Evolutionary conservation across 2,797 vertebrate genomes (phyloP).

Genomic region (Masticophis lateralis): DNA sequence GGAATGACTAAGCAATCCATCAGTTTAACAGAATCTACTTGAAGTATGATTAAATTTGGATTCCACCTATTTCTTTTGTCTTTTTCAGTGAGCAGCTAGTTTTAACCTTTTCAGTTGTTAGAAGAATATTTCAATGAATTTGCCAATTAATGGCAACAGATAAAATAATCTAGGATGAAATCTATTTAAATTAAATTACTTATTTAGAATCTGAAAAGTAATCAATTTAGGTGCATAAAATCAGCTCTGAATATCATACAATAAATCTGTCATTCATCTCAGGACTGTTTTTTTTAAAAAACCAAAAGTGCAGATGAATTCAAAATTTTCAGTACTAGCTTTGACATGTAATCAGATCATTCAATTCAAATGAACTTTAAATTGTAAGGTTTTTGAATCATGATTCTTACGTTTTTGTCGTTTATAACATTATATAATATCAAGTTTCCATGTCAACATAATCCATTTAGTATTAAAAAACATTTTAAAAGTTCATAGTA

Average conservation of each 20-base stretch:
- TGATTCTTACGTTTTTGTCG: conserved; percentile 4
- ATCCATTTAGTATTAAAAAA: conserved; percentile 21
- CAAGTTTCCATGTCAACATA: background rate
- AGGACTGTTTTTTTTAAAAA: conserved; percentile 37
- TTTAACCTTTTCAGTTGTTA: conserved; percentile 59
- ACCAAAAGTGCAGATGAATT: conserved; percentile 4
- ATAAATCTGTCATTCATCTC: conserved; percentile 43
- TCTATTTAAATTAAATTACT: conserved; percentile 68
- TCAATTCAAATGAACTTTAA: conserved; percentile 29
- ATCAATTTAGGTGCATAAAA: conserved; percentile 49
- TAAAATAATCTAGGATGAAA: conserved; percentile 58
- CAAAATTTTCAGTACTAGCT: conserved; percentile 46
- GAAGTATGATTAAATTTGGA: background rate
- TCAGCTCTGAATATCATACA: conserved; percentile 46
- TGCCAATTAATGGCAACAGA: conserved; percentile 49
- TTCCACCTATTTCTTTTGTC: conserved; percentile 4
- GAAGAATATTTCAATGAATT: background rate
- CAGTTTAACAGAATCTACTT: background rate
- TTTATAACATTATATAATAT: conserved; percentile 34
- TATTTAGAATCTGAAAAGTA: conserved; percentile 61
- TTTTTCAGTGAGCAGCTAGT: conserved; percentile 50
- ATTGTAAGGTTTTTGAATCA: background rate
- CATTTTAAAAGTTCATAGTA: background rate
- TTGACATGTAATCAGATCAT: conserved; percentile 33
- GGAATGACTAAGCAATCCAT: background rate